Conservation (phyloP, 2,797 vertebrate genomes). For the Furcifer pardalis region DNA sequence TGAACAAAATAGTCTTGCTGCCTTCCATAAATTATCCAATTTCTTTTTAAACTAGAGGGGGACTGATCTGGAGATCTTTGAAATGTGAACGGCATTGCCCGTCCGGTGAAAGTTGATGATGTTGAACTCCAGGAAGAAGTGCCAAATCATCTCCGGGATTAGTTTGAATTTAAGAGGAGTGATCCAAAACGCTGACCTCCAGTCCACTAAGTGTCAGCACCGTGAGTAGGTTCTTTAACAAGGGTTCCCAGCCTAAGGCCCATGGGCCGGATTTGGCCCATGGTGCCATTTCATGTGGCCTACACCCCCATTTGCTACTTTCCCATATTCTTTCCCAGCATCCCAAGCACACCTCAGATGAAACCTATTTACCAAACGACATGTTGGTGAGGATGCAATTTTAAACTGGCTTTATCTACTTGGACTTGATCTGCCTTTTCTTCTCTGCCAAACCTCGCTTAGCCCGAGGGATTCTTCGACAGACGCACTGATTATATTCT, state of each 20-base stretch:
- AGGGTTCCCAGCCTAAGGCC: too few relatives aligned
- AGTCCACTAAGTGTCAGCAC: neutral
- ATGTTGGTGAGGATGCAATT: constrained; percentile 32
- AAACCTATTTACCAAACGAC: neutral
- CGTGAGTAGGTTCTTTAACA: neutral
- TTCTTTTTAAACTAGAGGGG: neutral
- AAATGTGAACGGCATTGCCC: rapidly evolving
- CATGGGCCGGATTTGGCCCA: too few relatives aligned
- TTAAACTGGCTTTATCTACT: constrained; percentile 30
- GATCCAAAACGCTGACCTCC: too few relatives aligned
- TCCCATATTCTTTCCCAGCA: neutral
- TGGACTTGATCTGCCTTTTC: constrained; percentile 36
- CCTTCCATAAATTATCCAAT: neutral
- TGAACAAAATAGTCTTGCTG: neutral
- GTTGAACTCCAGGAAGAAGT: too few relatives aligned
- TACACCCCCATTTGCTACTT: neutral
- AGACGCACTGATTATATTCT: constrained; percentile 31
- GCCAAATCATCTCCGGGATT: too few relatives aligned
- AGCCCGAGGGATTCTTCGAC: constrained; percentile 40
- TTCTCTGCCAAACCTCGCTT: constrained; percentile 21
- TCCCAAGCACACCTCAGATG: neutral
- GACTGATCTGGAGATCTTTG: neutral
- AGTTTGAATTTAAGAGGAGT: too few relatives aligned
- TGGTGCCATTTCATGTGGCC: too few relatives aligned
- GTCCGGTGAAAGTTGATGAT: too few relatives aligned